Evolutionary conservation across 2,888 invertebrate genomes (phyloP).

Genomic region (Seira musarum): DNA sequence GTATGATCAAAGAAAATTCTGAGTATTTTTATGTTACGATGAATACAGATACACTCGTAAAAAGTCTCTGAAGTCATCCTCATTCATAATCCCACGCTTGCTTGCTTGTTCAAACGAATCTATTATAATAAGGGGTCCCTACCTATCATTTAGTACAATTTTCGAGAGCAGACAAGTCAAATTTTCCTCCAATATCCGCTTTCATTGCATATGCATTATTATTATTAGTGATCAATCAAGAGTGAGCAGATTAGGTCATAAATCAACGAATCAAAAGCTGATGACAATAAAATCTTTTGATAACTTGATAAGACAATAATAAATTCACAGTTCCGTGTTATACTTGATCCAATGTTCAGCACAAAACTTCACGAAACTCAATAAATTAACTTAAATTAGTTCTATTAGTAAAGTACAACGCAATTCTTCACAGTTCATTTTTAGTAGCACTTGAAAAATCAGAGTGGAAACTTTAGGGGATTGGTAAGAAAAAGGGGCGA

Average conservation of each 20-base stretch:
- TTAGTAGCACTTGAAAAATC: conserved; percentile 6
- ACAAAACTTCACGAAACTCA: background rate
- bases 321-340: conserved; percentile 17
- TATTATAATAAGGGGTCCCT: background rate
- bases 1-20: background rate
- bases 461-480: conserved; percentile 1
- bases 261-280: conserved; percentile 24
- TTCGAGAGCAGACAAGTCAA: background rate
- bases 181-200: conserved; percentile 25
- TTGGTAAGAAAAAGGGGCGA: background rate
- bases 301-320: conserved; percentile 20
- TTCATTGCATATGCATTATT: conserved; percentile 18
- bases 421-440: background rate
- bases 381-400: conserved; percentile 10
- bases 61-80: background rate
- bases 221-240: conserved; percentile 21
- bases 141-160: background rate
- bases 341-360: background rate
- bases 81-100: conserved; percentile 7
- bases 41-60: background rate
- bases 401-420: background rate
- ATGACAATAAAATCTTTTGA: conserved; percentile 32
- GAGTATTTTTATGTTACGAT: background rate
- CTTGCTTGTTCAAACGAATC: background rate
- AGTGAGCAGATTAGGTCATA: conserved; percentile 25